Conservation (phyloP, 1,140 invertebrate species). For the Lithobius niger region DNA sequence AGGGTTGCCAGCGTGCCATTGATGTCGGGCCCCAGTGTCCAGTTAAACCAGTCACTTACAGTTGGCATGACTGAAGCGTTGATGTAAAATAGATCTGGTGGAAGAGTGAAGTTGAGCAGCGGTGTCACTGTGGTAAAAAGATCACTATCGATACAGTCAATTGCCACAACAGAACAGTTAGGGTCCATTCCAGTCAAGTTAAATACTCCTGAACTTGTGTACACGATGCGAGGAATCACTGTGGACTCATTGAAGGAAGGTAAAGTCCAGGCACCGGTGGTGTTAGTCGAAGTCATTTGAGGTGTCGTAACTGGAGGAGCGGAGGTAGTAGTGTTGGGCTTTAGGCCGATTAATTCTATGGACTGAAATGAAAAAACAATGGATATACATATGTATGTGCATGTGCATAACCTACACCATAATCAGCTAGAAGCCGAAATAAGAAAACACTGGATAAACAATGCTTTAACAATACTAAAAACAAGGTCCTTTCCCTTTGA, state of each 20-base stretch:
- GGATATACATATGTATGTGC: no score
- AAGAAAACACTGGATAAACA: no score
- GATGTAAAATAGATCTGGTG: not conserved
- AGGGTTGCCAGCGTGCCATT: not conserved
- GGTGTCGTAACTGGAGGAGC: constrained; percentile 17
- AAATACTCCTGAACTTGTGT: constrained; percentile 11
- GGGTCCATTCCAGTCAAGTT: constrained; percentile 14
- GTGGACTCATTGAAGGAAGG: constrained; percentile 4
- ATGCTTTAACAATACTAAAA: no score
- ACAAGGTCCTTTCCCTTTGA: no score
- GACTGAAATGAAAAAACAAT: constrained; percentile 18
- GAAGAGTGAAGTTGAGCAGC: not conserved
- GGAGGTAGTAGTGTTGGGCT: constrained; percentile 20
- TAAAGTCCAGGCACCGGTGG: constrained; percentile 10
- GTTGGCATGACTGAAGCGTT: not conserved
- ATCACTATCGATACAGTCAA: not conserved
- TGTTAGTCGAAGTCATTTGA: constrained; percentile 12
- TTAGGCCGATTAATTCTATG: constrained; percentile 20
- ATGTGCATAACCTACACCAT: no score
- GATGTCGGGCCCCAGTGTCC: not conserved
- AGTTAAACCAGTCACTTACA: not conserved
- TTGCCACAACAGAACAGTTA: not conserved
- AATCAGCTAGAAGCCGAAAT: no score
- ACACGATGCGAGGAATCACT: constrained; percentile 17
- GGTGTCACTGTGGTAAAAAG: not conserved